Conservation (phyloP, 2,113 vertebrate species). For the Toxotes jaculatrix region DNA sequence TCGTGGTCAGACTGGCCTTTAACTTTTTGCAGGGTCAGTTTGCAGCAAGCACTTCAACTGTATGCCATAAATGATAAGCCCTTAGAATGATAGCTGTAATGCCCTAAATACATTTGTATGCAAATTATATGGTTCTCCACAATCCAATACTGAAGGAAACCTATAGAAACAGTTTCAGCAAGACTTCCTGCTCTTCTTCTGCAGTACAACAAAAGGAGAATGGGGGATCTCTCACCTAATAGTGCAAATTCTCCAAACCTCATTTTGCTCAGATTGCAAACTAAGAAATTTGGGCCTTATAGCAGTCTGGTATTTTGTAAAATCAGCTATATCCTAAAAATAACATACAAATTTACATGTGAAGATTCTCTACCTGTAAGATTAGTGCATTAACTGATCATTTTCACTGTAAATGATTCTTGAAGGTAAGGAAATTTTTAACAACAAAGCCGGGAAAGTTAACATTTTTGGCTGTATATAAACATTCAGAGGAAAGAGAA, state of each 20-base stretch:
- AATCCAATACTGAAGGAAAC: background rate
- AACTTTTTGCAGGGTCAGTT: background rate
- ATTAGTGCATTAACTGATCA: too few species aligned
- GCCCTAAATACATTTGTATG: conserved; percentile 5
- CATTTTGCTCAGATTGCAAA: background rate
- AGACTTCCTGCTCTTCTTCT: background rate
- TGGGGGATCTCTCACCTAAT: background rate
- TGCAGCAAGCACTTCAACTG: conserved; percentile 14
- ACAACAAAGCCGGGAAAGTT: too few species aligned
- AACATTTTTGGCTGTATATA: too few species aligned
- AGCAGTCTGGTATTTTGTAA: too few species aligned
- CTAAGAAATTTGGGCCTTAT: too few species aligned
- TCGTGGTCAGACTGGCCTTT: conserved; percentile 14
- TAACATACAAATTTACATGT: too few species aligned
- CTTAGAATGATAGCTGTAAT: too few species aligned
- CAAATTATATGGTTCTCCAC: conserved; percentile 2
- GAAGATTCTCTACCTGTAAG: too few species aligned
- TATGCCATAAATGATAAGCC: conserved; percentile 9
- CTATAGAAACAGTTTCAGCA: background rate
- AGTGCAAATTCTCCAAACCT: background rate
- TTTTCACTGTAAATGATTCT: too few species aligned
- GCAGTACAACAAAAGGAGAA: background rate
- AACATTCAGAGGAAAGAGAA: too few species aligned
- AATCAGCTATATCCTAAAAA: too few species aligned
- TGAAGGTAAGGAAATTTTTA: too few species aligned